Evolutionary conservation across 2,113 vertebrate species (phyloP), one percentile per base, ranked within the genome.

Genomic region (Colinus virginianus): DNA sequence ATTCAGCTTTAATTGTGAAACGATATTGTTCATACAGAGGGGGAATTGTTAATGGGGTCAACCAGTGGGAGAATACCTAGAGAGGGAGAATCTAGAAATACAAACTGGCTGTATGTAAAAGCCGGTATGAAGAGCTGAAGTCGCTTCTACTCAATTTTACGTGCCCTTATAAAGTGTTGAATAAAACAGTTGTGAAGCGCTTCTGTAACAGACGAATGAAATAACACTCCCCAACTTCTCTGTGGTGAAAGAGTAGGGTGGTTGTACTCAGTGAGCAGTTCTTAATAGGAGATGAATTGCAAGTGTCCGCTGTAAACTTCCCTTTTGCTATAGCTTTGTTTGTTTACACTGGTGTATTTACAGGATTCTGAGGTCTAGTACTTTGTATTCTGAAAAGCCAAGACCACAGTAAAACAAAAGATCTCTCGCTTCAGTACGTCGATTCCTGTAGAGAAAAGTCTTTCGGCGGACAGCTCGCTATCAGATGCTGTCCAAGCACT

Each of bases 1-100:
- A 87, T 71, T 92, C 81, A 93, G 64, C 67, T 95, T 92, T 89
- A 89, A 85, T 42, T 87, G n/a, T 90, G 32, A 74, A 88, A 61
- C 32, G 71, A 23, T 68, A 48, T 96, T 90, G 66, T 62, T 76
- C 72, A 72, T 59, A 88, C 64, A 69, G 38, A 92, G 56, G 88
- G 74, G 21, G 68, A 86, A 71, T 51, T 93, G 32, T 88, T 79
- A 55, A 78, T 91, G 83, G 71, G 75, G 87, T 94, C 85, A 86
- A 45, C 72, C 84, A 83, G 74, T 90, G 88, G 90, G 46, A 83
- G 61, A 87, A 83, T 75, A 71, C 19, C 40, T 77, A 67, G 32
- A 92, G 78, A 79, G 45, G 68, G 48, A 87, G 56, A 83, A 71
- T 51, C 69, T 82, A 95, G 90, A 75, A 78, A 83, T 67, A 59